Evolutionary conservation across 2,797 vertebrate genomes (phyloP), one percentile per base, ranked within the genome.

Genomic region (Antennarius maculatus): DNA sequence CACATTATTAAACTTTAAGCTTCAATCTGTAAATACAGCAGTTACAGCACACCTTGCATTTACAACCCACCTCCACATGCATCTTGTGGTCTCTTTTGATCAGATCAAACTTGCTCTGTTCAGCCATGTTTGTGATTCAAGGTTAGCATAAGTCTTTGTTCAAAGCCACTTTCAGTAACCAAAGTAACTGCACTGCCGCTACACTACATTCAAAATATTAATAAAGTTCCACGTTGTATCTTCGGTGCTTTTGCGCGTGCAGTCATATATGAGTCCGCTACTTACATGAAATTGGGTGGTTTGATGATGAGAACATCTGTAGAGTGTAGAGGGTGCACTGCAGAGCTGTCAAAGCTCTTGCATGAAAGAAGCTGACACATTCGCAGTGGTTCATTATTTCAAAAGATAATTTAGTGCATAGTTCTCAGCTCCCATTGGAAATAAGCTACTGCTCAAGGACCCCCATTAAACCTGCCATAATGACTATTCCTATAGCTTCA

Each of bases 321-420:
- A 39, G 31, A 34, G 37, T 23, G 37, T 34, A 29, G 47, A 41
- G 28, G 4, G n/a, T 66, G 61, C n/a, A 43, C 27, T 16, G 42
- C 31, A 50, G 50, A 54, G 39, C 39, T 28, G 56, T 41, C 11
- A 41, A 23, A 61, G 15, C 61, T 48, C 39, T 28, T 9, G 53
- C 54, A 52, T 39, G 56, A 23, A 54, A 48, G 7, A 57, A 48
- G 37, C 10, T 39, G 66, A 61, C 17, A 61, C 47, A 64, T 41
- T 27, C 60, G 37, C 4, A 39, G 37, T 9, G 37, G 37, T 9
- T 39, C 10, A 39, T 8, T 11, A 10, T 39, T 9, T 39, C 7
- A 39, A 39, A 39, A 39, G 37, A 39, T 39, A 3, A 11, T 39
- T 39, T 34, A 8, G 37, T 39, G 37, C 10, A 39, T 39, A 39